Evolutionary conservation across 1,140 invertebrate genomes (phyloP), one percentile per base, ranked within the genome.

Genomic region (Drosophila bipectinata): DNA sequence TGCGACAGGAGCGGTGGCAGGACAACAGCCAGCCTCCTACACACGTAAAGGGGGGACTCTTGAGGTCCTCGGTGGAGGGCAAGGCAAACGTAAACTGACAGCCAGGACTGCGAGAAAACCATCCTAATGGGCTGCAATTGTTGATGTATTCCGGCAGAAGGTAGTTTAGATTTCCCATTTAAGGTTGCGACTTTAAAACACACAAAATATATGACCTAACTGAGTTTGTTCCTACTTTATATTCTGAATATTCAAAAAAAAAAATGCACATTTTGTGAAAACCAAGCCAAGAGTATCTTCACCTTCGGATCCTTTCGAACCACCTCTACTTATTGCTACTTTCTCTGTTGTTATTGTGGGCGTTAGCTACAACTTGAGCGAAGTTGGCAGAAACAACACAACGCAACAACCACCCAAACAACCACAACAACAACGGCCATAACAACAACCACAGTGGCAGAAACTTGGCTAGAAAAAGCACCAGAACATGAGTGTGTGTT

Each of bases 341-440:
- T 61, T 71, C 78, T 62, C 37, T 76, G 66, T 72, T 87, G 67
- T 77, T 82, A 60, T 73, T 62, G 72, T 47, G 78, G 78, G 79
- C 80, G 80, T 84, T 76, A 32, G 76, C 77, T 81, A 78, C 78
- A 82, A 87, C 76, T 88, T 88, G 78, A 87, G 75, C 79, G 79
- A 88, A 83, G 83, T 87, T 88, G 71, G 71, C 83, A 82, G 61
- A 44, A 72, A 75, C 69, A 78, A 66, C 69, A 44, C 34, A 49
- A 60, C 44, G 21, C 28, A 64, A 41, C 28, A 66, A 48, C 12
- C 18, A 45, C 34, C 60, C 39, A 54, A 52, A 55, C 34, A 77
- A 71, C 66, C 39, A 69, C 47, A 72, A 58, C 60, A 73, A 54
- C 56, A 49, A 21, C 37, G 58, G 24, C 51, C 58, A 44, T 49